Base-by-base conservation (phyloP, 2,888 invertebrate genomes). In the Spisula solida region DNA sequence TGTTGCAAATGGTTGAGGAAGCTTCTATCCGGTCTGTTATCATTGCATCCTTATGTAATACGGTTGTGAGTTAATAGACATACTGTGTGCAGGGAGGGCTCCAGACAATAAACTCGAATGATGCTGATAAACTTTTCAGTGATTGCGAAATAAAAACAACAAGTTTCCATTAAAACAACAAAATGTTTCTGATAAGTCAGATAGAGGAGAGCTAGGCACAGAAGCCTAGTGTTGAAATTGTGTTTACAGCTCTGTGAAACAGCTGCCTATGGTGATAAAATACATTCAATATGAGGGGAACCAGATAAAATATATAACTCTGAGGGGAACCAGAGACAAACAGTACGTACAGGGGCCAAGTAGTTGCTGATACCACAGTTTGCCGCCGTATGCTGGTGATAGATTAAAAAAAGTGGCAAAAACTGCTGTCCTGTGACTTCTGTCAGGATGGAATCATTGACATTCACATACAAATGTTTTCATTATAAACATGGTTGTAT, bases 151-250 rank as follows among this genome's bases (percentile, higher is more conserved):
- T 85, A 78, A 79, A 85, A 85, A 79, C 85, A 85, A 79, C 85
- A 85, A 34, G 31, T 79, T 85, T 85, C 85, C 85, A 85, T 85
- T 85, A 85, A 85, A 85, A 85, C 34, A 78, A 85, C 85, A 85
- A 85, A 31, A 79, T 85, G 78, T 85, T 48, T 70, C 25, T 25
- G 85, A 85, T 79, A 85, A 56, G 51, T 16, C 25, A 75, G 86
- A 81, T 86, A 86, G 25, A 5, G 34, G 66, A 29, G 31, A 81
- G 79, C 25, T 34, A 6, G 41, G 85, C 79, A 85, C 86, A 81
- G 86, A 70, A 70, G 55, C 75, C 41, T 75, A 81, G 81, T 86
- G 86, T 81, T 70, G 86, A 86, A 41, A 60, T 81, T 81, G 66
- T 34, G 66, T 31, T 34, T 29, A 25, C 86, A 86, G 86, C 29